Conservation (phyloP, 1,140 invertebrate genomes). For the Diabrotica undecimpunctata region DNA sequence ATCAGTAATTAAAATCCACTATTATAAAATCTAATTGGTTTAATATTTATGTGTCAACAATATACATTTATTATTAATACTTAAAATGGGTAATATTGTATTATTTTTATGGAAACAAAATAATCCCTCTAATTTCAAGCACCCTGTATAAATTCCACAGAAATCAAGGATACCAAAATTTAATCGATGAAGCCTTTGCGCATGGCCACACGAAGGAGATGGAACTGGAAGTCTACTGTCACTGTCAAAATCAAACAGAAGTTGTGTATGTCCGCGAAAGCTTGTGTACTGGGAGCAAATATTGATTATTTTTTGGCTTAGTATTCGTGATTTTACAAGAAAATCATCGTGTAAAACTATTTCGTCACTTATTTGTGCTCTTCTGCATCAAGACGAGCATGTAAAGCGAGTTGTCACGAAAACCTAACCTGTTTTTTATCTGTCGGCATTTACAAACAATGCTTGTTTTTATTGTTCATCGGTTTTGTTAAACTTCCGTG, state of each 20-base stretch:
- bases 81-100: too few species aligned
- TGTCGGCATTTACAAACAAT: constrained; percentile 8
- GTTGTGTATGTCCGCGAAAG: constrained; percentile 23
- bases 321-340: constrained; percentile 4
- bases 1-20: too few species aligned
- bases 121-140: background rate
- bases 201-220: constrained; percentile 8
- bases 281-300: constrained; percentile 18
- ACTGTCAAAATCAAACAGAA: constrained; percentile 26
- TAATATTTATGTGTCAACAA: too few species aligned
- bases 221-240: constrained; percentile 10
- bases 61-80: too few species aligned
- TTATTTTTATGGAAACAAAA: too few species aligned
- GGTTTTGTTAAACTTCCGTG: constrained; percentile 13
- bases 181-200: constrained; percentile 21
- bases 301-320: constrained; percentile 27
- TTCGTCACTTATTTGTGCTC: background rate
- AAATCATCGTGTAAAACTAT: background rate
- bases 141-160: constrained; percentile 5
- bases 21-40: too few species aligned
- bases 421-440: constrained; percentile 16
- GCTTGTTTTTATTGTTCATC: constrained; percentile 15
- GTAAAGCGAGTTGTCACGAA: constrained; percentile 6
- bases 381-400: background rate
- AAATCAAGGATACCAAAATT: constrained; percentile 3